Evolutionary conservation across 2,113 vertebrate species (phyloP).

Genomic region (Rhabdornis inornatus): DNA sequence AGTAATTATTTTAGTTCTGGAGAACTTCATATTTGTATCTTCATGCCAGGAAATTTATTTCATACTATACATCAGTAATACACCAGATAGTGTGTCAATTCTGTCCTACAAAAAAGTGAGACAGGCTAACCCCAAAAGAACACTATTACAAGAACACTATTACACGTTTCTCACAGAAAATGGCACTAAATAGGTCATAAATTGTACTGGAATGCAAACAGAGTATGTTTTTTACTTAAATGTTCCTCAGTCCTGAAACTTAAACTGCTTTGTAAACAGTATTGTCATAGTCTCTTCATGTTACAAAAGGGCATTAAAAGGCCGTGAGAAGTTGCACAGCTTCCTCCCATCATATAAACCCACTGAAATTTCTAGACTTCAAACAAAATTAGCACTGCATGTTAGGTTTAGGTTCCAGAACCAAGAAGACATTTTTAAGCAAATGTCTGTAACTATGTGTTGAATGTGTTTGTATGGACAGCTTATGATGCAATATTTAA

Average conservation of each 20-base stretch:
- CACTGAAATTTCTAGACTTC: not conserved
- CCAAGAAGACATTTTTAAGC: not conserved
- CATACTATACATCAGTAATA: too few relatives aligned
- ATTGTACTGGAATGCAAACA: not conserved
- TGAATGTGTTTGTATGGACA: not conserved
- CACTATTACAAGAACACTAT: not conserved
- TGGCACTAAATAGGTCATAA: not conserved
- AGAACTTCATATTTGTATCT: not conserved
- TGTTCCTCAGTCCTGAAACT: not conserved
- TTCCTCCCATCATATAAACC: not conserved
- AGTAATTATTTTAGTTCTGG: not conserved
- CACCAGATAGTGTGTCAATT: not conserved
- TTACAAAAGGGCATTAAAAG: not conserved
- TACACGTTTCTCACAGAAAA: not conserved
- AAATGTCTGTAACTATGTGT: not conserved
- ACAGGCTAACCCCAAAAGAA: not conserved
- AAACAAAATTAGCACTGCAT: not conserved
- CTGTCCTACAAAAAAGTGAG: not conserved
- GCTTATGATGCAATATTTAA: not conserved
- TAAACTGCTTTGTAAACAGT: constrained; percentile 16
- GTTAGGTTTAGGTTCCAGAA: not conserved
- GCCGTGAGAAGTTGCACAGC: not conserved
- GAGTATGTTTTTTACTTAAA: not conserved
- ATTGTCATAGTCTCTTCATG: not conserved
- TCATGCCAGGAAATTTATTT: not conserved